Evolutionary conservation across 2,113 vertebrate genomes (phyloP), one percentile per base, ranked within the genome.

Genomic region (Pongo abelii): DNA sequence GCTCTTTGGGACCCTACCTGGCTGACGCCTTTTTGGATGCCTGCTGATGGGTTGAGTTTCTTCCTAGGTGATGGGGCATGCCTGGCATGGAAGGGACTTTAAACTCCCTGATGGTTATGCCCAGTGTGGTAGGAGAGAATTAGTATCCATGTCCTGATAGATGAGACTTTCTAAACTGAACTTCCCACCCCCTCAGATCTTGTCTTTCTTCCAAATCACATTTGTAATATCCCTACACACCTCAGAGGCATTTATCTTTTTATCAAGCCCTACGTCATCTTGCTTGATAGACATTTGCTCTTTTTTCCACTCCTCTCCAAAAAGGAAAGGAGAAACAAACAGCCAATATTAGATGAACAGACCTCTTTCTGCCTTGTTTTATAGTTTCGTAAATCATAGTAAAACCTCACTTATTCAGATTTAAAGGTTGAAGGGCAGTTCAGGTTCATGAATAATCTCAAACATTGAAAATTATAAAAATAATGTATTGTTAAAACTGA

Each of bases 391-490:
- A 50, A 94, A 79, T 85, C 59, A 80, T 48, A 43, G 8, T 43
- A 80, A 96, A 96, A 70, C 9, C 35, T 40, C 16, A 20, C 69
- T 88, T 77, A 46, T 80, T 84, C 27, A 67, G 20, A 59, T 43
- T 52, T 78, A 50, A 52, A 57, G 17, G 8, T 5, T 96, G 27
- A 38, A 90, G 43, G 70, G 18, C 55, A 77, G 57, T n/a, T 23
- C n/a, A 75, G 32, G 52, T 50, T 89, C 89, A 25, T 27, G 70
- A 94, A 67, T 78, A 84, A 78, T 38, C 23, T 38, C 46, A 93
- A 78, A 94, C 91, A 38, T 18, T 78, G 57, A 97, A 72, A 95
- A 89, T 85, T 91, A 27, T 59, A 14, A 32, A 84, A 77, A 95
- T 38, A 43, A 38, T 69, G 8, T 25, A 46, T 50, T 43, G 38